Base-by-base conservation (phyloP, 2,113 vertebrate genomes). In the Nestor notabilis region DNA sequence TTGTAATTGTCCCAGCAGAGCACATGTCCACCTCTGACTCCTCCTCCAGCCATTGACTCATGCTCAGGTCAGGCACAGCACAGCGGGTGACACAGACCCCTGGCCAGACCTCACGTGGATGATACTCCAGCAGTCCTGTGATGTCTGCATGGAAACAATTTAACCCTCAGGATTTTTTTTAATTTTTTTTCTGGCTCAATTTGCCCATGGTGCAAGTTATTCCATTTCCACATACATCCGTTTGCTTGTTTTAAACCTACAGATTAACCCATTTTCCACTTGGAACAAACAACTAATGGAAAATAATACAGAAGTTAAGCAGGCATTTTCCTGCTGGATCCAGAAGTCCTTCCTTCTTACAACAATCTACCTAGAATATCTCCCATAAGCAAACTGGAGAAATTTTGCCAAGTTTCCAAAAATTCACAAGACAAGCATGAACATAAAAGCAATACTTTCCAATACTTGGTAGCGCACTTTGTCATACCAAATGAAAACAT, bases 371-470 rank as follows among this genome's bases (percentile, higher is more conserved):
- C 46, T 41, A 79, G 29, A 78, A 58, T 82, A 24, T n/a, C 28
- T 75, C 24, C 55, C 17, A 63, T 41, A 82, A 82, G 52, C 33
- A 81, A 94, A 76, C 27, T 23, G 31, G 7, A 90, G 20, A 64
- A 90, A 63, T 13, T 68, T 69, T 60, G 47, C 52, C 66, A 76
- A 46, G 33, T 76, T 78, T 78, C 46, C 31, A 82, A 25, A 92
- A 88, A 49, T 41, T 47, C 65, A n/a, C 1, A 2, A 66, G 50
- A 41, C 41, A 70, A 82, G 58, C 46, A 84, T 7, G 41, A 75
- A 74, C 41, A 66, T 0, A 0, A 19, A 5, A 53, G 17, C 1
- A 2, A 1, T 37, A 39, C 58, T 68, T 85, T 37, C 52, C 76
- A 77, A 88, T 27, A 52, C 35, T 49, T 46, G 18, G 50, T 7